Conservation (phyloP, 2,888 invertebrate genomes). For the Thymelicus acteon region DNA sequence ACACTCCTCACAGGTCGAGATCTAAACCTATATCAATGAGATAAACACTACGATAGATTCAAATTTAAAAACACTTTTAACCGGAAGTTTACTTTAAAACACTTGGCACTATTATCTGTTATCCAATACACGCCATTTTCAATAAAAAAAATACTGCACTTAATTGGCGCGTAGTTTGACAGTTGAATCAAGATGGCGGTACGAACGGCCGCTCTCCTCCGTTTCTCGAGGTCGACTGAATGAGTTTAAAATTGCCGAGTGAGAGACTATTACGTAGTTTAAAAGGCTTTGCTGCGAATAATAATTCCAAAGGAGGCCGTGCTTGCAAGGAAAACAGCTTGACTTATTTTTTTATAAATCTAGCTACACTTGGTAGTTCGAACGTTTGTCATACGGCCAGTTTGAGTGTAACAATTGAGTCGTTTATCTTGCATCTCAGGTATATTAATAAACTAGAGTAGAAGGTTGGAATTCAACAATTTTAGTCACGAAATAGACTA, state of each 20-base stretch:
- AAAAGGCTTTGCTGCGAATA: slow-evolving; percentile 63
- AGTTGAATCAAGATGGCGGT: slow-evolving; percentile 63
- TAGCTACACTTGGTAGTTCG: slow-evolving; percentile 22
- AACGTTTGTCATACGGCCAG: slow-evolving; percentile 51
- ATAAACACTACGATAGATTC: slow-evolving; percentile 30
- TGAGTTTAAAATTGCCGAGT: slow-evolving; percentile 62
- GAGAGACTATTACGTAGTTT: slow-evolving; percentile 65
- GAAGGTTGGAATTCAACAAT: slow-evolving; percentile 44
- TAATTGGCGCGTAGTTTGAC: slow-evolving; percentile 68
- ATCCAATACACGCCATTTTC: slow-evolving; percentile 30
- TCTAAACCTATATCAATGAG: slow-evolving; percentile 45
- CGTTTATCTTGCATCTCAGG: slow-evolving; percentile 41
- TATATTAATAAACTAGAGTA: slow-evolving; percentile 36
- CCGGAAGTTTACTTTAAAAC: slow-evolving; percentile 19
- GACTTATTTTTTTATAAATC: slow-evolving; percentile 48
- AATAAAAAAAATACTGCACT: slow-evolving; percentile 41
- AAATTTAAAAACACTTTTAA: slow-evolving; percentile 20
- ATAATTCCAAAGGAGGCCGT: slow-evolving; percentile 67
- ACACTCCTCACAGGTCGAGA: slow-evolving; percentile 56
- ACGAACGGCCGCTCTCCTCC: slow-evolving; percentile 58
- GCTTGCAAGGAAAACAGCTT: slow-evolving; percentile 76
- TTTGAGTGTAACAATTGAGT: slow-evolving; percentile 45
- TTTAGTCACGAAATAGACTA: slow-evolving; percentile 46
- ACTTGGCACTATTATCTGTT: slow-evolving; percentile 25
- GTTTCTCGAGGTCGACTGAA: slow-evolving; percentile 79